Percentiles rank a stretch among this genome's conserved stretches.
Evolutionary conservation across 2,113 vertebrate species (phyloP).

Genomic region (Butastur rufipennis): DNA sequence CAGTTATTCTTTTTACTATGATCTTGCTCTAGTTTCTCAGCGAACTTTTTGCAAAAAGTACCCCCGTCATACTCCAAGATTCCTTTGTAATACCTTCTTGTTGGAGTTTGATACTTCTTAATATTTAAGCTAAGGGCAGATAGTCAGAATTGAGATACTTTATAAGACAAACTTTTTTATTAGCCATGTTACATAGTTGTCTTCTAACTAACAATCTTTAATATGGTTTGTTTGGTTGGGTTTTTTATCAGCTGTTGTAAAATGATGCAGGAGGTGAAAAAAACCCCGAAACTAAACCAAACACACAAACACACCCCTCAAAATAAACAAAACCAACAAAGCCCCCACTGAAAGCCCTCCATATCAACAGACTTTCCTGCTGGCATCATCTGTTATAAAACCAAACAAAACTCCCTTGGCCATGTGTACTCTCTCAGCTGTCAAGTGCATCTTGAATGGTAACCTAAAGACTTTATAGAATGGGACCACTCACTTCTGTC

Average conservation of each 20-base stretch:
- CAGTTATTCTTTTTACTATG: neutral
- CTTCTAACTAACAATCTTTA: neutral
- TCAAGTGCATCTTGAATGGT: neutral
- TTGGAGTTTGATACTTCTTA: neutral
- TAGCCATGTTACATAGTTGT: too few species aligned
- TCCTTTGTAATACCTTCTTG: neutral
- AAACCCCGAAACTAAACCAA: too few species aligned
- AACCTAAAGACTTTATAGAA: neutral
- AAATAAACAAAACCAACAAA: too few species aligned
- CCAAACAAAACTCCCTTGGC: neutral
- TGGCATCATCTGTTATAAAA: rapidly evolving
- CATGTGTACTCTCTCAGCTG: neutral
- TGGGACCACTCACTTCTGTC: neutral
- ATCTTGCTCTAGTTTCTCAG: neutral
- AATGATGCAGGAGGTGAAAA: neutral
- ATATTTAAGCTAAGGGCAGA: neutral
- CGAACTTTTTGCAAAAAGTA: neutral
- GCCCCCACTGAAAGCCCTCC: neutral
- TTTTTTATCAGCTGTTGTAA: neutral
- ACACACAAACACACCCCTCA: too few species aligned
- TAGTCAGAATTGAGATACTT: neutral
- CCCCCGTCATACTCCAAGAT: neutral
- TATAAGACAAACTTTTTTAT: neutral
- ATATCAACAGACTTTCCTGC: neutral
- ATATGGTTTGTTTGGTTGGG: neutral